These are phyloP conservation scores for Apodemia hepburni DNA, from an alignment of 2,888 invertebrate species.

Conservation along the genomic window DNA sequence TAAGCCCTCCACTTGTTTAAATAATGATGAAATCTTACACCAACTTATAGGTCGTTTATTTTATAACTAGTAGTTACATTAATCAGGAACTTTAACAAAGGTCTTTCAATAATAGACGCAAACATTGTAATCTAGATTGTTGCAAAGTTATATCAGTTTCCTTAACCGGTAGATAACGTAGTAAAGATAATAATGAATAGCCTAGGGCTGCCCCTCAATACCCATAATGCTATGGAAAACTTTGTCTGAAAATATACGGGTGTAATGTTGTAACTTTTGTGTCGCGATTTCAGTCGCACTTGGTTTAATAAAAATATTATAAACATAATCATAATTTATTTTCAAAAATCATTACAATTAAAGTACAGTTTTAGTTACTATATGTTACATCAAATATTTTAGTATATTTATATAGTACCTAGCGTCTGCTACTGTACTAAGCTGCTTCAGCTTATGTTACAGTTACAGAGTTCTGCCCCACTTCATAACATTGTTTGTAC, in stretches of 20 bases:
- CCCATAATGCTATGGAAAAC: not conserved
- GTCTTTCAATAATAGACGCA: slow-evolving; percentile 8
- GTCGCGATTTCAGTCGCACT: too few relatives aligned
- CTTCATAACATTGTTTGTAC: too few relatives aligned
- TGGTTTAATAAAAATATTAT: too few relatives aligned
- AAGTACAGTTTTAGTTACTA: too few relatives aligned
- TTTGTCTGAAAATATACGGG: not conserved
- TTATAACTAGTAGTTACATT: not conserved
- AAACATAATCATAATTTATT: too few relatives aligned
- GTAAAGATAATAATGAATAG: slow-evolving; percentile 1
- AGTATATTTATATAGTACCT: too few relatives aligned
- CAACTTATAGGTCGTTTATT: not conserved
- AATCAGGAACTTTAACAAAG: slow-evolving; percentile 3
- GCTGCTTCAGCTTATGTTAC: too few relatives aligned
- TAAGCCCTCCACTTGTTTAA: not conserved
- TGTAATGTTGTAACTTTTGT: not conserved
- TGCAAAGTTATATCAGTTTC: slow-evolving; percentile 7
- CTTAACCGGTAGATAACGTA: slow-evolving; percentile 6
- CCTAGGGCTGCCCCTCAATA: slow-evolving; percentile 9
- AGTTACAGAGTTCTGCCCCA: too few relatives aligned
- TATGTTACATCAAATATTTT: too few relatives aligned
- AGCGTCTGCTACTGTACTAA: too few relatives aligned
- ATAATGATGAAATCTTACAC: not conserved
- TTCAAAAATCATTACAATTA: too few relatives aligned
- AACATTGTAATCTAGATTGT: slow-evolving; percentile 9